Base-by-base conservation (phyloP, 1,140 invertebrate genomes). In the Euwallacea fornicatus region DNA sequence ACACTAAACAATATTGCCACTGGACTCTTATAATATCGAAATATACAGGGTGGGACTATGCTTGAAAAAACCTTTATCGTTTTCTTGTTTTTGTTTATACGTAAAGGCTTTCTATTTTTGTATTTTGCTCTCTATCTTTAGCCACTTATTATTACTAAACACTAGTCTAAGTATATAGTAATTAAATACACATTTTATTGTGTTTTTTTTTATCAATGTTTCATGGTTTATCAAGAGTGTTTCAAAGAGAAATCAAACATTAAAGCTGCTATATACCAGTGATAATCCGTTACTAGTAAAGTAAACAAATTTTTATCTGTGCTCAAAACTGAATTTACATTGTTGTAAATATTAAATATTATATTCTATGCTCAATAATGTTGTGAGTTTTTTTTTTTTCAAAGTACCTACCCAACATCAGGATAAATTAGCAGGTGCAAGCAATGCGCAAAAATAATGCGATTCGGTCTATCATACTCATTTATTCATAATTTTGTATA, bases 401-500 rank as follows among this genome's bases (percentile, higher is more conserved):
- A 33, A 33, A 33, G 21, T 33, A 33, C 21, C 21, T 33, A 33
- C 21, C 1, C 21, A 33, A 33, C 4, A 33, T 33, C 21, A 33
- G 21, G 21, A 33, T 55, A 33, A 33, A 33, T 33, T 33, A 4
- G 21, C 21, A 4, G 4, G 4, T 4, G 21, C 4, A 33, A 2
- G 21, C 1, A 33, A 33, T 33, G 4, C 21, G 21, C 4, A 33
- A 33, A 33, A 33, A 33, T 2, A 33, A 33, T 33, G 21, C 21
- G 21, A 33, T 33, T 33, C 4, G 21, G 21, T 33, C 21, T 33
- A 15, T 56, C 16, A 56, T 15, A 56, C 16, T 15, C n/a, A 56
- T 56, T 56, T 56, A 15, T 50, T 15, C 44, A 63, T 62, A 50
- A 42, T 53, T 60, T 68, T 68, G 67, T 69, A 69, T 69, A 69